These are phyloP conservation scores for Dendrolimus kikuchii DNA, from an alignment of 1,140 invertebrate species.

Conservation along the genomic window DNA sequence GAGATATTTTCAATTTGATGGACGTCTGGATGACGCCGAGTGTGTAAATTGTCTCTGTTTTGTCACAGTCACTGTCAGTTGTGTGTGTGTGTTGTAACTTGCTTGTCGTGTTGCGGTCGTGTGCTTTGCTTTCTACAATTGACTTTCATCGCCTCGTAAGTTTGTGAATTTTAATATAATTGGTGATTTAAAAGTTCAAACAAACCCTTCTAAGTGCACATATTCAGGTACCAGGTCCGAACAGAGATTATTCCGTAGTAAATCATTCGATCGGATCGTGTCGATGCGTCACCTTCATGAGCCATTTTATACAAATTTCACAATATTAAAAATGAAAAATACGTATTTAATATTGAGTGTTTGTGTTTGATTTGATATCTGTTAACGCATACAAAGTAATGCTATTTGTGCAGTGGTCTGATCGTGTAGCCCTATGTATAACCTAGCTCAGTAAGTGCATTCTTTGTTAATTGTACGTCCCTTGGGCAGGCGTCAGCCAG, in stretches of 20 bases:
- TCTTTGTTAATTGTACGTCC: no score
- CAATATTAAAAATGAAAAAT: conserved; percentile 39
- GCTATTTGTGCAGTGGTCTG: no score
- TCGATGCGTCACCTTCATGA: conserved; percentile 71
- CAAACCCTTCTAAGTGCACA: conserved; percentile 13
- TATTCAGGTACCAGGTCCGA: background rate
- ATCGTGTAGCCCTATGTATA: no score
- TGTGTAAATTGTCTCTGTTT: no score
- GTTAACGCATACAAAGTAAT: no score
- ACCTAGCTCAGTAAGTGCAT: no score
- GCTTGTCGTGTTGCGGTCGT: conserved; percentile 64
- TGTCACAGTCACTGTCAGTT: conserved; percentile 17
- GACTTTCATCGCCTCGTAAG: conserved; percentile 69
- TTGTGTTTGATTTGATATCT: no score
- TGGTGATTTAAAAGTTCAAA: conserved; percentile 26
- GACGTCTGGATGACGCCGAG: no score
- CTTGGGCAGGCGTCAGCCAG: no score
- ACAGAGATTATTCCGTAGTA: conserved; percentile 17
- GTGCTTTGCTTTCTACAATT: conserved; percentile 59
- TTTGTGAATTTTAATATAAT: conserved; percentile 57
- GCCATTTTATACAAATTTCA: conserved; percentile 62
- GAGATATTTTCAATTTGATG: no score
- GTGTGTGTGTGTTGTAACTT: conserved; percentile 54
- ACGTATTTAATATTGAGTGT: conserved; percentile 6
- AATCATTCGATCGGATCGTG: conserved; percentile 65